These are phyloP conservation scores for Lapara coniferarum DNA, from an alignment of 2,888 invertebrate genomes.

Conservation along the genomic window DNA sequence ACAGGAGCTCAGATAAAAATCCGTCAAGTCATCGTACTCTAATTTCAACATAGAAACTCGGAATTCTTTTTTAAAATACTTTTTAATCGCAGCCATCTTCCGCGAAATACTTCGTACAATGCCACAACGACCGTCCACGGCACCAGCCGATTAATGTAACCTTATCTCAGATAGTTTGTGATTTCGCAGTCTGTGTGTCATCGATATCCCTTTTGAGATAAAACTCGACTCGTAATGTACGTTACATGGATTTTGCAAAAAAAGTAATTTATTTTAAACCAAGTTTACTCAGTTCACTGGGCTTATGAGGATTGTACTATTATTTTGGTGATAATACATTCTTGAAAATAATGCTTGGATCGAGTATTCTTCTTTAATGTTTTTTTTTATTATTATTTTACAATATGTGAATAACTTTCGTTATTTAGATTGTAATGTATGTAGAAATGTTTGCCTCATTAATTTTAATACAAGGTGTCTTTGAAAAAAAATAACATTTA, in stretches of 20 bases:
- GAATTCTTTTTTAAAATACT: conserved; percentile 63
- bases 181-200: conserved; percentile 37
- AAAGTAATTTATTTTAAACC: not conserved
- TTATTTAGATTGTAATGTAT: no score
- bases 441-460: no score
- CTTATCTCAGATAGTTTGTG: conserved; percentile 47
- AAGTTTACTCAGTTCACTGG: not conserved
- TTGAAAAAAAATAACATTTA: no score
- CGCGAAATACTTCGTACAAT: conserved; percentile 11
- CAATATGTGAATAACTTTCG: no score
- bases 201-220: conserved; percentile 44
- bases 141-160: conserved; percentile 31
- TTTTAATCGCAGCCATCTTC: conserved; percentile 58
- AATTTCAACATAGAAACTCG: conserved; percentile 50
- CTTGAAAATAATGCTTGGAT: not conserved
- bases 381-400: no score
- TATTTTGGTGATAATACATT: not conserved
- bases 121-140: conserved; percentile 36
- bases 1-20: conserved; percentile 63
- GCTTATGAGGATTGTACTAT: not conserved
- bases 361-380: not conserved
- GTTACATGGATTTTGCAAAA: not conserved
- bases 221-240: conserved; percentile 28
- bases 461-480: no score
- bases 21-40: conserved; percentile 56